Percentiles rank a stretch among this genome's conserved stretches.
These are phyloP conservation scores for Acanthochromis polyacanthus DNA, from an alignment of 2,113 vertebrate species.

Conservation along the genomic window DNA sequence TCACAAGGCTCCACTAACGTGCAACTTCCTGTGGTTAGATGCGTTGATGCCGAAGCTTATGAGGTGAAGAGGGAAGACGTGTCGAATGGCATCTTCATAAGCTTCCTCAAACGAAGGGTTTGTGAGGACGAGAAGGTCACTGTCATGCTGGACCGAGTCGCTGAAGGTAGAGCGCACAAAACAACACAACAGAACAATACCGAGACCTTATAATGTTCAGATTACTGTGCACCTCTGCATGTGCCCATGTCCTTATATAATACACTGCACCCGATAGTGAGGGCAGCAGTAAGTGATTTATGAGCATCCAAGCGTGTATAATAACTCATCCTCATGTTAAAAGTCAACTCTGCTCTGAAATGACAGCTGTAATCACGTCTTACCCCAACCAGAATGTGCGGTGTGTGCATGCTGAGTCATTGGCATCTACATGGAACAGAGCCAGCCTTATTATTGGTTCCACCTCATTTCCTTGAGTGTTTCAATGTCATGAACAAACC, in stretches of 20 bases:
- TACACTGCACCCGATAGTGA: background rate
- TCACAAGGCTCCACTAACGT: background rate
- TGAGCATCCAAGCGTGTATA: background rate
- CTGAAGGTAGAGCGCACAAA: constrained; percentile 82
- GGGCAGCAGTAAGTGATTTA: no score
- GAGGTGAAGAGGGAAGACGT: constrained; percentile 87
- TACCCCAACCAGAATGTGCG: no score
- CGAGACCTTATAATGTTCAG: background rate
- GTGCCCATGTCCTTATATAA: background rate
- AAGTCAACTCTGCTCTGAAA: background rate
- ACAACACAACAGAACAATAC: background rate
- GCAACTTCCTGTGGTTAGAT: constrained; percentile 75
- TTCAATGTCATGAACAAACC: background rate
- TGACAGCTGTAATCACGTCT: background rate
- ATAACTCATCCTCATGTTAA: background rate
- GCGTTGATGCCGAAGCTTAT: constrained; percentile 88
- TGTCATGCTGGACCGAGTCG: constrained; percentile 90
- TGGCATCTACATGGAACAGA: no score
- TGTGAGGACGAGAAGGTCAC: constrained; percentile 91
- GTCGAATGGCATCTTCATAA: constrained; percentile 89
- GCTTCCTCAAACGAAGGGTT: constrained; percentile 88
- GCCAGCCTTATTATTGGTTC: background rate
- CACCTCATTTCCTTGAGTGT: background rate
- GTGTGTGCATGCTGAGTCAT: background rate
- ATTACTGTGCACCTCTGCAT: background rate